phyloP scores from a whole-genome alignment of 1,140 invertebrate genomes.

The Bombus ignitus region DNA sequence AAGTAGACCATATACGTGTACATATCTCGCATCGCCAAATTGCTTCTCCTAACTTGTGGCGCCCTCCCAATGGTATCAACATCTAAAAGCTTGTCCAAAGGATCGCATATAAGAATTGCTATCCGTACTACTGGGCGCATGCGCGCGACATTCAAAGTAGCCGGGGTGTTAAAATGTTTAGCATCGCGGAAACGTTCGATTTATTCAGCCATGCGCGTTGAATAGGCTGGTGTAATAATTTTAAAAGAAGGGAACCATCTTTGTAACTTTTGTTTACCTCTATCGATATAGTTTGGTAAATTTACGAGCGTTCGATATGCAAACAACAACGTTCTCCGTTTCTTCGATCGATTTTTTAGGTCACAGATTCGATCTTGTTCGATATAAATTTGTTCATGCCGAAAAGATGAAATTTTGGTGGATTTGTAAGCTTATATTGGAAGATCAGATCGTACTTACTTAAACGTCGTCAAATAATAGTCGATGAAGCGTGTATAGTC shows the following conservation, averaged over 20 bases:
- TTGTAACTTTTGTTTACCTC: not conserved
- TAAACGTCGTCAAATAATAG: conserved; percentile 1
- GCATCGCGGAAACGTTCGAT: conserved; percentile 50
- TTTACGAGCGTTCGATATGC: not conserved
- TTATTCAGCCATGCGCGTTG: conserved; percentile 53
- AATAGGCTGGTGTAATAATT: conserved; percentile 5
- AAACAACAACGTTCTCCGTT: not conserved
- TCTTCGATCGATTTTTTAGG: no score
- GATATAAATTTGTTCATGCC: not conserved
- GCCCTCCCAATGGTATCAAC: conserved; percentile 48
- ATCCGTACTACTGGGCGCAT: conserved; percentile 24
- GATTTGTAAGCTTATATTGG: not conserved
- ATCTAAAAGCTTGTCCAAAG: conserved; percentile 48
- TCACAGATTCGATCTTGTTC: no score
- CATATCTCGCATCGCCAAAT: conserved; percentile 38
- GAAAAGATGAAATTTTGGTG: not conserved
- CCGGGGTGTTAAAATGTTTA: conserved; percentile 55
- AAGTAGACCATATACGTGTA: conserved; percentile 22
- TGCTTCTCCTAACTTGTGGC: conserved; percentile 54
- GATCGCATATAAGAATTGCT: conserved; percentile 50
- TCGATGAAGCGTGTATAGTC: conserved; percentile 12
- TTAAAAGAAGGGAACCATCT: not conserved
- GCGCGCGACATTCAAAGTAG: not conserved
- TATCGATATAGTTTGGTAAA: not conserved
- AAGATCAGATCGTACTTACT: not conserved